phyloP scores from a whole-genome alignment of 2,888 invertebrate genomes.

The Aquatica leii region DNA sequence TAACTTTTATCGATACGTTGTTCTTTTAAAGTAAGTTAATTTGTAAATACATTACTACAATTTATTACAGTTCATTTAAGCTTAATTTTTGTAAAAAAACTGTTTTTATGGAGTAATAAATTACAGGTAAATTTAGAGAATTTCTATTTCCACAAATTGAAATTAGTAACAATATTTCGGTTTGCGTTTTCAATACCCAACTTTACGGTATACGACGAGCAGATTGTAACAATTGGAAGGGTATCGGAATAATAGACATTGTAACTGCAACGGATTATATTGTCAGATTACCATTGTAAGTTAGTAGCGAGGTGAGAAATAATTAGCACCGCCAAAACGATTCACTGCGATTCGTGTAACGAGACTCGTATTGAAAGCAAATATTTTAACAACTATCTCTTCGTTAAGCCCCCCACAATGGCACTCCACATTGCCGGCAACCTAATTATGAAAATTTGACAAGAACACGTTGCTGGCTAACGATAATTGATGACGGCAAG shows the following conservation, averaged over 20 bases:
- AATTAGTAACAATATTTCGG: slow-evolving; percentile 14
- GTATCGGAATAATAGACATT: slow-evolving; percentile 42
- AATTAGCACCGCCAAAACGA: slow-evolving; percentile 47
- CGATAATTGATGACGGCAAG: slow-evolving; percentile 55
- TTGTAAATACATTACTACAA: too few relatives aligned
- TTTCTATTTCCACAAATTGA: slow-evolving; percentile 13
- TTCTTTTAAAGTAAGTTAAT: too few relatives aligned
- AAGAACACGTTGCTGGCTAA: slow-evolving; percentile 58
- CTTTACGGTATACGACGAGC: slow-evolving; percentile 17
- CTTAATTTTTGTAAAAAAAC: too few relatives aligned
- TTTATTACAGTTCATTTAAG: too few relatives aligned
- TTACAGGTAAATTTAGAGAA: neutral
- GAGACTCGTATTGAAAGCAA: slow-evolving; percentile 49
- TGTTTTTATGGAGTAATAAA: too few relatives aligned
- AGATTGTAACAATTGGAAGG: slow-evolving; percentile 35
- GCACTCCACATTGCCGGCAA: slow-evolving; percentile 55
- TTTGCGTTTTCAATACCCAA: slow-evolving; percentile 18
- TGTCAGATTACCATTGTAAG: slow-evolving; percentile 38
- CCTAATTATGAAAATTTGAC: slow-evolving; percentile 61
- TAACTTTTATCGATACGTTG: too few relatives aligned
- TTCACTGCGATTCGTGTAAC: slow-evolving; percentile 41
- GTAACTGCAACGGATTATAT: slow-evolving; percentile 42
- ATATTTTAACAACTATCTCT: slow-evolving; percentile 52
- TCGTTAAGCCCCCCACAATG: slow-evolving; percentile 55
- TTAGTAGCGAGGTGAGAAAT: slow-evolving; percentile 47